Conservation (phyloP, 1,140 invertebrate genomes). For the Cotesia vestalis region DNA sequence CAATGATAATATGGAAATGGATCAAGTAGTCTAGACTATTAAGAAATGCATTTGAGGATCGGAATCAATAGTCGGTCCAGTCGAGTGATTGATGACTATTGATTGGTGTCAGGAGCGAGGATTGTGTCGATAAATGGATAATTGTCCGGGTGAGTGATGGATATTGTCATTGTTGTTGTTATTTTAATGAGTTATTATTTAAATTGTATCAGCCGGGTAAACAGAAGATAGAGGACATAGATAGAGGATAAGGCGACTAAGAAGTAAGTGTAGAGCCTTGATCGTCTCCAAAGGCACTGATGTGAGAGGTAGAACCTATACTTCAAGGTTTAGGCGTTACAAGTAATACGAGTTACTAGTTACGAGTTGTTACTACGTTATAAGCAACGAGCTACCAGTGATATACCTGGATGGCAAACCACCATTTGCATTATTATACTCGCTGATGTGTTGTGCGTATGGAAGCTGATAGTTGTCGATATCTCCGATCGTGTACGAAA, state of each 20-base stretch:
- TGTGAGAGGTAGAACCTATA: constrained; percentile 25
- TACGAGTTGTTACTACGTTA: too few species aligned
- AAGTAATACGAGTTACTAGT: constrained; percentile 7
- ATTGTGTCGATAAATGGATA: too few species aligned
- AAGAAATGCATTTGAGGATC: too few species aligned
- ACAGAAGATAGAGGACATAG: neutral
- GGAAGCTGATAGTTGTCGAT: constrained; percentile 2
- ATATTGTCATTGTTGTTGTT: neutral
- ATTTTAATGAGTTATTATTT: constrained; percentile 1
- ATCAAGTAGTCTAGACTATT: too few species aligned
- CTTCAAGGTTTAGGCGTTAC: constrained; percentile 25
- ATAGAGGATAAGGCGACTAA: neutral
- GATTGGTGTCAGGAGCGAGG: too few species aligned
- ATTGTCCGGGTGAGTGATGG: too few species aligned
- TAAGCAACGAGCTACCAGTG: too few species aligned
- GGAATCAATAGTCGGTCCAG: too few species aligned
- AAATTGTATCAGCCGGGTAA: neutral
- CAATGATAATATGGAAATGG: neutral
- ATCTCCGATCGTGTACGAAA: neutral
- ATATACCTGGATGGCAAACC: constrained; percentile 3
- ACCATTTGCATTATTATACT: constrained; percentile 12
- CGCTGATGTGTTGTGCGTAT: neutral
- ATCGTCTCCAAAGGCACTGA: constrained; percentile 1
- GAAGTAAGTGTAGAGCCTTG: constrained; percentile 11
- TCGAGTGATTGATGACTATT: too few species aligned